A percentile compares a stretch with the other conserved stretches of the same genome.
Evolutionary conservation across 2,113 vertebrate species (phyloP).

Genomic region (Aix galericulata): DNA sequence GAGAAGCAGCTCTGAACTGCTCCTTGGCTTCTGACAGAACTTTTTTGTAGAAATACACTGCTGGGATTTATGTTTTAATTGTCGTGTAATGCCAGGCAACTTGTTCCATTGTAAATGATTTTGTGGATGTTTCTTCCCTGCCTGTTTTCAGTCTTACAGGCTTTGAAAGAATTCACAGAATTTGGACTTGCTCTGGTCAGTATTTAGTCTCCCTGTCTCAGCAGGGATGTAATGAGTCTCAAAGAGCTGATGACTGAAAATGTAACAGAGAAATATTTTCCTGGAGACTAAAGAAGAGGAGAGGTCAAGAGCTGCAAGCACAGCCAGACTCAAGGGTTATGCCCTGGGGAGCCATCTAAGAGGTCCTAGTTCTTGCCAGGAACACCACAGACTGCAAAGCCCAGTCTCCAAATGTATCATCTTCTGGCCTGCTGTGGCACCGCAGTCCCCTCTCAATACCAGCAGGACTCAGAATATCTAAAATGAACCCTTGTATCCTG

Average conservation of each 20-base stretch:
- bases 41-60: background rate
- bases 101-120: background rate
- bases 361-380: background rate
- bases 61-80: background rate
- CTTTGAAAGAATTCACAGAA: background rate
- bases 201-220: background rate
- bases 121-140: background rate
- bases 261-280: slow-evolving; percentile 1
- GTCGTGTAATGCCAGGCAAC: background rate
- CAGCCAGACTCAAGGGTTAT: background rate
- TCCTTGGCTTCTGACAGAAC: background rate
- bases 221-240: background rate
- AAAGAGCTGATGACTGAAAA: background rate
- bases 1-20: background rate
- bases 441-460: background rate
- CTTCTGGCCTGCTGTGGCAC: background rate
- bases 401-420: background rate
- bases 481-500: slow-evolving; percentile 35
- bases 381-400: background rate
- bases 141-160: background rate
- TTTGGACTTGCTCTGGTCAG: background rate
- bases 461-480: slow-evolving; percentile 5
- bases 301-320: background rate
- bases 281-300: background rate
- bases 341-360: background rate